These are phyloP conservation scores for Pangasius macronema DNA, from an alignment of 2,797 vertebrate species.

Conservation along the genomic window DNA sequence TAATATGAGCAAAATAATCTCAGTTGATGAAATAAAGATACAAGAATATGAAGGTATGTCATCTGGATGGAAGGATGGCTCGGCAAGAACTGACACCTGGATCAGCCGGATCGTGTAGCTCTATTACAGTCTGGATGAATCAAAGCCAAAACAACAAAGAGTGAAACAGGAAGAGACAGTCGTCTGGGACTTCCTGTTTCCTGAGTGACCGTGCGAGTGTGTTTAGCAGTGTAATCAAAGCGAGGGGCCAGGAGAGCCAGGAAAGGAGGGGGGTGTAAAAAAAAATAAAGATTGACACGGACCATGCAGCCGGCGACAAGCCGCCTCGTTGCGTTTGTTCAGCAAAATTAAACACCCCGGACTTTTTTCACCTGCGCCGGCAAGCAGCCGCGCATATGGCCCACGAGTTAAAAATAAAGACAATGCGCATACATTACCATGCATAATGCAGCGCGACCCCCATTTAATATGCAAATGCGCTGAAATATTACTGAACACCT, in stretches of 20 bases:
- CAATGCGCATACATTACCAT: constrained; percentile 93
- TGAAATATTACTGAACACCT: constrained; percentile 94
- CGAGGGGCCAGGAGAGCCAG: constrained; percentile 37
- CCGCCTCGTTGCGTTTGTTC: constrained; percentile 68
- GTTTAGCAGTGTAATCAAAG: constrained; percentile 66
- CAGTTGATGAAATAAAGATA: neutral
- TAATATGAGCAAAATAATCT: neutral
- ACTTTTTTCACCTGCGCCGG: constrained; percentile 79
- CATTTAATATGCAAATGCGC: constrained; percentile 97
- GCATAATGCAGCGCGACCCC: constrained; percentile 83
- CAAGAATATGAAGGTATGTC: no score
- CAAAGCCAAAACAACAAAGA: constrained; percentile 35
- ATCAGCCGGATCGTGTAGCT: neutral
- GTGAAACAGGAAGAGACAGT: constrained; percentile 38
- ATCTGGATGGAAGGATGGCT: neutral
- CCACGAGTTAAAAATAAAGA: constrained; percentile 92
- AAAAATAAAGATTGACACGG: constrained; percentile 65
- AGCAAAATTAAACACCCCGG: constrained; percentile 77
- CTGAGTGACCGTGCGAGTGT: constrained; percentile 33
- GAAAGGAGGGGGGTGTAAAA: neutral
- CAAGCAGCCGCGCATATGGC: constrained; percentile 85
- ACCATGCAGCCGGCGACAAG: constrained; percentile 63
- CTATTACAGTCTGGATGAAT: constrained; percentile 11
- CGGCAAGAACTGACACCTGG: neutral
- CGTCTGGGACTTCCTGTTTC: constrained; percentile 57